Evolutionary conservation across 2,113 vertebrate species (phyloP).

Genomic region (Mola mola): DNA sequence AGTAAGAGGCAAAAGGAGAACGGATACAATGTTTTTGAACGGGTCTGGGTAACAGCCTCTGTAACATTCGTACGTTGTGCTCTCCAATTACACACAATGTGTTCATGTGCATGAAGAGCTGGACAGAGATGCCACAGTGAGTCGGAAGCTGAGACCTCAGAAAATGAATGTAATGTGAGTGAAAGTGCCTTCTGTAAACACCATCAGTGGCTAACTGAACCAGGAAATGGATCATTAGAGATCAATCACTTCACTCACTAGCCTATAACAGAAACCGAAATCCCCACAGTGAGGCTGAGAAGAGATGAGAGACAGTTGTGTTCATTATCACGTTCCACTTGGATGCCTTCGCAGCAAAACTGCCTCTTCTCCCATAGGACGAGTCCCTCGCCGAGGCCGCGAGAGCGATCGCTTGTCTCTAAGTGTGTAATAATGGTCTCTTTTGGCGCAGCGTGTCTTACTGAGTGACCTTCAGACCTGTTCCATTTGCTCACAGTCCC

Average conservation of each 20-base stretch:
- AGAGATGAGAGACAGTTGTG: constrained; percentile 42
- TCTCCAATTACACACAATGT: too few relatives aligned
- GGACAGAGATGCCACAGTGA: not conserved
- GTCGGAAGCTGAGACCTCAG: constrained; percentile 9
- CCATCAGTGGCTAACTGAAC: constrained; percentile 38
- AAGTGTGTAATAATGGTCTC: constrained; percentile 58
- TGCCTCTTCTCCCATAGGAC: constrained; percentile 27
- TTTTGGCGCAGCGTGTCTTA: constrained; percentile 34
- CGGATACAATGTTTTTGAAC: too few relatives aligned
- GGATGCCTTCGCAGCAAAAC: constrained; percentile 33
- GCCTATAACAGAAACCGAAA: constrained; percentile 9
- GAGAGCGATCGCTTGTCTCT: constrained; percentile 26
- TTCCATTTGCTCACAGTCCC: constrained; percentile 49
- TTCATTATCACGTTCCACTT: constrained; percentile 59
- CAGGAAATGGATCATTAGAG: constrained; percentile 58
- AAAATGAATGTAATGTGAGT: constrained; percentile 16
- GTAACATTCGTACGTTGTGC: not conserved
- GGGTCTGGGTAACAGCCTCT: too few relatives aligned
- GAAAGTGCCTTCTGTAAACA: constrained; percentile 39
- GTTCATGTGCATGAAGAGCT: not conserved
- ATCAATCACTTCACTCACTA: constrained; percentile 33
- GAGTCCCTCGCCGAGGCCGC: constrained; percentile 1
- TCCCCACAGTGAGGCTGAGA: constrained; percentile 2
- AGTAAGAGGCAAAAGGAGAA: not conserved
- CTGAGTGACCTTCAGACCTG: constrained; percentile 55